phyloP scores from a whole-genome alignment of 2,888 invertebrate genomes.

The Catocala fraxini region DNA sequence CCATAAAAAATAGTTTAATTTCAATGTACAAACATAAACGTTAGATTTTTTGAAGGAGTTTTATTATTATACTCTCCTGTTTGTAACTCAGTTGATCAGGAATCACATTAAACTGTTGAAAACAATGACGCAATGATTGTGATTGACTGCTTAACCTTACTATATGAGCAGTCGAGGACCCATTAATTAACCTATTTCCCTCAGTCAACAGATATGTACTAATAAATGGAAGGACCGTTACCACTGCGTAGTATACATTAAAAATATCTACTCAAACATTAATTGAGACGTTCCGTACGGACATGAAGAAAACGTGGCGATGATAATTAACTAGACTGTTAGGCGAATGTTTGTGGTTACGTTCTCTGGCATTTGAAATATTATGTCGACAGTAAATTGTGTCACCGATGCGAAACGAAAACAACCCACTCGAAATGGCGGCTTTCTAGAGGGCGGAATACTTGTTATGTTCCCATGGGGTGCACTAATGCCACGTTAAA shows the following conservation, averaged over 20 bases:
- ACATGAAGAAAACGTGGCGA: not conserved
- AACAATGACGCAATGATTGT: constrained; percentile 8
- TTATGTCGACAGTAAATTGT: constrained; percentile 24
- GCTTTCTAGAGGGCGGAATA: constrained; percentile 51
- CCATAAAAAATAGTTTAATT: no score
- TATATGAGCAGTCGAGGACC: constrained; percentile 15
- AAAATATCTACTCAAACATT: constrained; percentile 6
- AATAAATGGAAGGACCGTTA: constrained; percentile 5
- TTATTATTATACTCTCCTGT: no score
- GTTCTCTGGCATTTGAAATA: constrained; percentile 35
- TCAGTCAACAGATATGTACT: constrained; percentile 4
- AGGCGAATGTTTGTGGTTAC: constrained; percentile 7
- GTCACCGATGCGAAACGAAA: constrained; percentile 56
- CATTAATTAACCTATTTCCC: constrained; percentile 23
- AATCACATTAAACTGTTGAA: not conserved
- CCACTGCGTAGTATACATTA: not conserved
- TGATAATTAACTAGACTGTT: not conserved
- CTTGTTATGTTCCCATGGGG: constrained; percentile 64
- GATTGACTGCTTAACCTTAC: constrained; percentile 28
- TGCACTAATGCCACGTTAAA: constrained; percentile 60
- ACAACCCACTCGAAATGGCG: constrained; percentile 47
- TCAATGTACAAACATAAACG: no score
- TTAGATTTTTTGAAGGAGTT: no score
- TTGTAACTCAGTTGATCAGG: no score
- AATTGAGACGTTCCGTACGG: constrained; percentile 13